Base-by-base conservation (phyloP, 2,797 vertebrate genomes). In the Crocidura indochinensis region DNA sequence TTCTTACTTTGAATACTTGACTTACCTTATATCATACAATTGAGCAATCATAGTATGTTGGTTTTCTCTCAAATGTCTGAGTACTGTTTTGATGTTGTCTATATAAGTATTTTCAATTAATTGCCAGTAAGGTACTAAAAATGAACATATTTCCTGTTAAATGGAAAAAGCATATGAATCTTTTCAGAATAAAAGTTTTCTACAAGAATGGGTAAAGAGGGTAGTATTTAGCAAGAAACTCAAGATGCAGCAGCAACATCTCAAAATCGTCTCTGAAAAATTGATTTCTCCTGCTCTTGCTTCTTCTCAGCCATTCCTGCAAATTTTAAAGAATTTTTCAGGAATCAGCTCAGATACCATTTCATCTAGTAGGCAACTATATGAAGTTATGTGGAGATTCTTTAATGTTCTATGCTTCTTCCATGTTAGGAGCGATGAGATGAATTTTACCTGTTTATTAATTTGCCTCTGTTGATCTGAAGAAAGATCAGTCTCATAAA, bases 91-190 rank as follows among this genome's bases (percentile, higher is more conserved):
- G 94, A 98, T 80, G 2, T 96, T 97, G 80, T 82, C 98, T 84
- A 98, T 93, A 56, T 99, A 99, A 1, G 97, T 96, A 49, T 96
- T 96, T 97, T 99, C 98, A 78, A 98, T 91, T 22, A 96, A 93
- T 90, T 98, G 97, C 99, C 99, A 99, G 89, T 98, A 98, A n/a
- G 97, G 96, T 75, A 97, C 97, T 78, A 99, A 96, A 95, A 98
- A 98, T 77, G 91, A 96, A 84, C 98, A n/a, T 65, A 99, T 89
- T 92, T 98, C 99, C 99, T 99, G 94, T 97, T 78, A 95, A 97
- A 92, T 27, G 82, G 85, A 80, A 96, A 95, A 27, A 49, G 11
- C 78, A 93, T 76, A 97, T 24, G 94, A 44, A 9, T 89, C 72
- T 94, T 81, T 91, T 76, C 0, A 65, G 75, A 91, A 69, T 78